Percentiles rank a stretch among this genome's conserved stretches.
Conservation (phyloP, 2,113 vertebrate genomes). For the Pygathrix nemaeus region DNA sequence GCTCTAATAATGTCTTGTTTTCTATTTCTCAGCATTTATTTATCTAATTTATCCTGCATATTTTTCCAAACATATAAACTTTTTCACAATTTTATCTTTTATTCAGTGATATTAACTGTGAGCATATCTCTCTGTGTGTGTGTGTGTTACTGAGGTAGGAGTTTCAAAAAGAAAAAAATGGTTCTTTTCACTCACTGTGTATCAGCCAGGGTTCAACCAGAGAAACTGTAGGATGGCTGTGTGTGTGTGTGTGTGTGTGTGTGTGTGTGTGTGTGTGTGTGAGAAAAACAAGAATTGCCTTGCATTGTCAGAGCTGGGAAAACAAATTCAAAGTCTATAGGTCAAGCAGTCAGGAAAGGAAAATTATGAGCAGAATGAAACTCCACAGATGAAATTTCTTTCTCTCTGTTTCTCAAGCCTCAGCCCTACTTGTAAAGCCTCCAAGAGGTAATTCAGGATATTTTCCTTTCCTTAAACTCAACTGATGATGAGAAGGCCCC, state of each 20-base stretch:
- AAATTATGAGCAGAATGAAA: background rate
- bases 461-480: background rate
- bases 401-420: background rate
- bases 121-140: background rate
- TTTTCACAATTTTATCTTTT: conserved; percentile 7
- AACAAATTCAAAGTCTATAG: background rate
- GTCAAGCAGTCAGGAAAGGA: background rate
- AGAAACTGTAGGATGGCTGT: background rate
- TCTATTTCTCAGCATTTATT: background rate
- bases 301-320: background rate
- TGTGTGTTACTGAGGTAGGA: background rate
- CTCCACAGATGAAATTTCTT: background rate
- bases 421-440: background rate
- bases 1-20: background rate
- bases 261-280: background rate
- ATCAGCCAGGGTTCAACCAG: background rate
- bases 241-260: background rate
- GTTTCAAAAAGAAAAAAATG: conserved; percentile 25
- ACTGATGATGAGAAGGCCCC: background rate
- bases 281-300: background rate
- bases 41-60: background rate
- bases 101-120: background rate
- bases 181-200: background rate
- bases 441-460: background rate
- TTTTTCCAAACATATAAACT: background rate